Percentiles rank a stretch among this genome's conserved stretches.
Evolutionary conservation across 1,140 invertebrate genomes (phyloP).

Genomic region (Euura lappo): DNA sequence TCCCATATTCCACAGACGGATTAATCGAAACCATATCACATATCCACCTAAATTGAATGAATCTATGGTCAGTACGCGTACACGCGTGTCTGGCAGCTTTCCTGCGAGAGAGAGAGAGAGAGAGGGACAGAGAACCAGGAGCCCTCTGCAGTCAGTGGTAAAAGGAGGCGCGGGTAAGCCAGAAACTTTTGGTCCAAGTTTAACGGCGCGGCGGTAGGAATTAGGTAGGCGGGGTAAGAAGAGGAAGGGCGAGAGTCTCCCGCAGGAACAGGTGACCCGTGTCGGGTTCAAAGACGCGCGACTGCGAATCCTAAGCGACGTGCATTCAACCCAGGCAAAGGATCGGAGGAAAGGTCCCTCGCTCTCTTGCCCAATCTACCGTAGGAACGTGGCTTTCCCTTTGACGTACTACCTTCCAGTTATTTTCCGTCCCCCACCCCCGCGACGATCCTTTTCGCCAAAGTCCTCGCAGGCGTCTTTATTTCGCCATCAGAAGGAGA

Average conservation of each 20-base stretch:
- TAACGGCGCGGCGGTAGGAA: too few relatives aligned
- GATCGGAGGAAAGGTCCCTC: background rate
- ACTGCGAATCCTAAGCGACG: constrained; percentile 6
- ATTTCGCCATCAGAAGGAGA: too few relatives aligned
- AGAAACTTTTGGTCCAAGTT: background rate
- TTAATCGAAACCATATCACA: too few relatives aligned
- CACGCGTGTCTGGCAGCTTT: too few relatives aligned
- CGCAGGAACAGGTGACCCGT: constrained; percentile 6
- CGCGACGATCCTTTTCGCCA: background rate
- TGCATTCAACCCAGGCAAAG: constrained; percentile 4
- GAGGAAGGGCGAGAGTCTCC: background rate
- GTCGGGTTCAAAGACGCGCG: constrained; percentile 3
- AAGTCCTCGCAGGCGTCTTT: too few relatives aligned
- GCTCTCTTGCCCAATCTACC: background rate
- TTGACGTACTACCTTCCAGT: background rate
- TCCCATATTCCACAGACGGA: too few relatives aligned
- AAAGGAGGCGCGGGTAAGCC: constrained; percentile 3
- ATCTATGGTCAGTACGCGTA: too few relatives aligned
- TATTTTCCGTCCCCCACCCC: background rate
- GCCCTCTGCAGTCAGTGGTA: background rate
- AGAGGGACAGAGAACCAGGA: background rate
- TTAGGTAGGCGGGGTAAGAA: background rate
- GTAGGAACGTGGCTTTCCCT: background rate
- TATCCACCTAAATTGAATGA: too few relatives aligned
- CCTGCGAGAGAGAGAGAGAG: too few relatives aligned